These are phyloP conservation scores for Ctenomys sociabilis DNA, from an alignment of 2,113 vertebrate species.

Conservation along the genomic window DNA sequence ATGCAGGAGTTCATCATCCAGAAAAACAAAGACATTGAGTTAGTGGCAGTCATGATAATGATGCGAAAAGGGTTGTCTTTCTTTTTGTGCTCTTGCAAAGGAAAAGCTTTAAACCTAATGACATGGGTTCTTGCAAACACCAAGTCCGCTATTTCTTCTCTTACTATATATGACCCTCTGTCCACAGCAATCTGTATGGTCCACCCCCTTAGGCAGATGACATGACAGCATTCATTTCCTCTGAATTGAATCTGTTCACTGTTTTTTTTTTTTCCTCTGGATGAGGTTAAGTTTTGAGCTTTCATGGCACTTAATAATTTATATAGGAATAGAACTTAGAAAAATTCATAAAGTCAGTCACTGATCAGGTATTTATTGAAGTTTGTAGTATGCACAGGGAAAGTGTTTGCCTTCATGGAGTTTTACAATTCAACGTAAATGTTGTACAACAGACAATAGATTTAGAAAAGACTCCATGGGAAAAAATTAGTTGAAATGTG, in stretches of 20 bases:
- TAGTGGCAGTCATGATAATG: constrained; percentile 9
- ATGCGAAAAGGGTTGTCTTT: not conserved
- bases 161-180: not conserved
- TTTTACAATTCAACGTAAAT: not conserved
- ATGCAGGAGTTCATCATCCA: not conserved
- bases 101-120: not conserved
- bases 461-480: not conserved
- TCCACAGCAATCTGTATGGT: not conserved
- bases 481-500: not conserved
- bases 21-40: not conserved
- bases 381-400: fast-evolving
- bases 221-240: not conserved
- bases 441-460: not conserved
- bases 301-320: not conserved
- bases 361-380: not conserved
- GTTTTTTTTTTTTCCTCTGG: not conserved
- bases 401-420: not conserved
- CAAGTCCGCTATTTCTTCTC: not conserved
- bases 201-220: not conserved
- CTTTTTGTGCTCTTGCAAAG: not conserved
- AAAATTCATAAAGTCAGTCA: not conserved
- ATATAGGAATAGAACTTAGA: not conserved
- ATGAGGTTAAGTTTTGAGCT: not conserved
- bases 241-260: not conserved
- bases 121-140: not conserved